Evolutionary conservation across 2,888 invertebrate genomes (phyloP).

Genomic region (Leptinotarsa peninsularis): DNA sequence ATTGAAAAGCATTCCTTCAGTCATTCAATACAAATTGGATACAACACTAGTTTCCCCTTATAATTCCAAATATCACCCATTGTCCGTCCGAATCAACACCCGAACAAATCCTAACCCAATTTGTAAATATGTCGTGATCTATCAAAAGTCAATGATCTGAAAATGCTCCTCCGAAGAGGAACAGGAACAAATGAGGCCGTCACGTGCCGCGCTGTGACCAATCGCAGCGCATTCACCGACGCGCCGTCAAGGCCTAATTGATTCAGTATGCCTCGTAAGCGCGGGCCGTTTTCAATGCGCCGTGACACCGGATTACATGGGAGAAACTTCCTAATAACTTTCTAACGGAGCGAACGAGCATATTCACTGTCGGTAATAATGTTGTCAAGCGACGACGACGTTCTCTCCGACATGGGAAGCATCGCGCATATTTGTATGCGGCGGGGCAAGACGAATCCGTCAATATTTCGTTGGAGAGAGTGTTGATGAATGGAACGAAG

Average conservation of each 20-base stretch:
- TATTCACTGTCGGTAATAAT: slow-evolving; percentile 32
- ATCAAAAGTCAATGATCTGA: slow-evolving; percentile 54
- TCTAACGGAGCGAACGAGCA: slow-evolving; percentile 23
- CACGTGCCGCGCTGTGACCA: slow-evolving; percentile 73
- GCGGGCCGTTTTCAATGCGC: slow-evolving; percentile 61
- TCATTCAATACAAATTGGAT: background rate
- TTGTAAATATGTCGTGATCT: slow-evolving; percentile 39
- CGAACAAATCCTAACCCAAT: slow-evolving; percentile 31
- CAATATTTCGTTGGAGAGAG: background rate
- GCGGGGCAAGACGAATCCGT: slow-evolving; percentile 9
- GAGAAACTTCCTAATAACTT: slow-evolving; percentile 50
- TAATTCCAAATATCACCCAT: background rate
- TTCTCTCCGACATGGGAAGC: slow-evolving; percentile 24
- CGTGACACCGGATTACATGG: slow-evolving; percentile 65
- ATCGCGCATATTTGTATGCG: slow-evolving; percentile 23
- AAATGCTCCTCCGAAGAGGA: slow-evolving; percentile 47
- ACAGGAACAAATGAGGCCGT: slow-evolving; percentile 56
- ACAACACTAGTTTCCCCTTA: background rate
- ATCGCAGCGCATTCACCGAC: slow-evolving; percentile 62
- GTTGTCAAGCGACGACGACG: slow-evolving; percentile 33
- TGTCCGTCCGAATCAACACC: slow-evolving; percentile 9
- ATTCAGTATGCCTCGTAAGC: slow-evolving; percentile 64
- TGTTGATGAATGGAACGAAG: background rate
- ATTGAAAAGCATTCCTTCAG: too few species aligned
- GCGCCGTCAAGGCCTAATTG: slow-evolving; percentile 60